Base-by-base conservation (phyloP, 2,113 vertebrate species). In the Bos javanicus region DNA sequence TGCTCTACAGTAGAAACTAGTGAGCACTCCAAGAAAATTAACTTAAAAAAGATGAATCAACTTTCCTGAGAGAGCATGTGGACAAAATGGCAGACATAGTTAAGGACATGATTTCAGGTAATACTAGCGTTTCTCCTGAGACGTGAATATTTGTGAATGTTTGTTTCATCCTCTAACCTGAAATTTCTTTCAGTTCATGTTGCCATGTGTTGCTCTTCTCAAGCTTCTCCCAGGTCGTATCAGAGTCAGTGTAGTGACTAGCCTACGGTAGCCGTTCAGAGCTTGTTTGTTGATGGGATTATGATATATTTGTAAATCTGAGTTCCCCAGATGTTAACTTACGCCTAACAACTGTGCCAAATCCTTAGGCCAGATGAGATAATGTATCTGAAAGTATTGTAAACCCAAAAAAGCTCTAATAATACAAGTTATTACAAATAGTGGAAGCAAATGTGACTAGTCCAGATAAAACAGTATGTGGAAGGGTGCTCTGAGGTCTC, bases 321-420 rank as follows among this genome's bases (percentile, higher is more conserved):
- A 36, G 50, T 26, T 88, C 94, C 90, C 83, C 78, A 78, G 76
- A 93, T 56, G 87, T 87, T 83, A 90, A 2, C 83, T 84, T 82
- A 87, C 30, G n/a, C 60, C 36, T 88, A 21, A 67, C 11, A 56
- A 86, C 83, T 15, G 39, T 87, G 95, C 90, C 92, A 96, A 64
- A 74, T 96, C 86, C 62, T 97, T 83, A 89, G 83, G 78, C 87
- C 94, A 93, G 94, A 86, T 91, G 83, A 95, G 60, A 95, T 95
- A 80, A 97, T 95, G 56, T 91, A 91, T 89, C 87, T 91, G 67
- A 96, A 96, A 96, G 57, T 30, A 94, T 25, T 46, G 43, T 28
- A 76, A 91, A 96, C 48, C 50, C 60, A 15, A 19, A 67, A 33
- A 30, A 1, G 7, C 78, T 90, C 80, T 83, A 92, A 74, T 94